Evolutionary conservation across 2,888 invertebrate species (phyloP).

Genomic region (Amorpha juglandis): DNA sequence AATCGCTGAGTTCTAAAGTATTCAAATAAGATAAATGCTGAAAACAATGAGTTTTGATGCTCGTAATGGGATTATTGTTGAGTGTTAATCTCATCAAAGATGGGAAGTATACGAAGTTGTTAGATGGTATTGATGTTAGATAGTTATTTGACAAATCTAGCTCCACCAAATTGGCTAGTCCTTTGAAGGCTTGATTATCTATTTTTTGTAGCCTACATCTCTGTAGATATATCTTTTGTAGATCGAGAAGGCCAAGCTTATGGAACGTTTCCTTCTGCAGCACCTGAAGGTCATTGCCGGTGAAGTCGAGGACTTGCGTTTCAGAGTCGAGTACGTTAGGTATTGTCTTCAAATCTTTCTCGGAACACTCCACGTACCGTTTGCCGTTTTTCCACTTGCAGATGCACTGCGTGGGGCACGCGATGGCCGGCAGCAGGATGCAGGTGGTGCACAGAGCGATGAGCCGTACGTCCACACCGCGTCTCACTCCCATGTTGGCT

Average conservation of each 20-base stretch:
- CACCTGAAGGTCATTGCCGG: slow-evolving; percentile 91
- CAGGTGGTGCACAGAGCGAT: slow-evolving; percentile 77
- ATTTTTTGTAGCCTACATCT: slow-evolving; percentile 91
- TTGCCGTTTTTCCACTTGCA: slow-evolving; percentile 98
- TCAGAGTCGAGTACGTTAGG: slow-evolving; percentile 92
- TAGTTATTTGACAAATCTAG: slow-evolving; percentile 93
- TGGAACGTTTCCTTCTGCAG: slow-evolving; percentile 91
- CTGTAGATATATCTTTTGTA: slow-evolving; percentile 93
- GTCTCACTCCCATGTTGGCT: slow-evolving; percentile 74
- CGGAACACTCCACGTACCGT: slow-evolving; percentile 94
- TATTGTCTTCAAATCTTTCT: slow-evolving; percentile 89
- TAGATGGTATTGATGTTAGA: slow-evolving; percentile 90
- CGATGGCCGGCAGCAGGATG: slow-evolving; percentile 72
- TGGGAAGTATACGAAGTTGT: slow-evolving; percentile 90
- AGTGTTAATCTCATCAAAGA: slow-evolving; percentile 93
- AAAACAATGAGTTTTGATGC: slow-evolving; percentile 89
- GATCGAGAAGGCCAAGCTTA: slow-evolving; percentile 90
- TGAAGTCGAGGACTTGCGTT: slow-evolving; percentile 94
- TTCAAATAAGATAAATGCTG: slow-evolving; percentile 89
- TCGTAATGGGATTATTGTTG: slow-evolving; percentile 92
- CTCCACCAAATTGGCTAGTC: slow-evolving; percentile 94
- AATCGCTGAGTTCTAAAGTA: slow-evolving; percentile 91
- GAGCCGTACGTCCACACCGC: slow-evolving; percentile 71
- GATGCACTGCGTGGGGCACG: slow-evolving; percentile 91
- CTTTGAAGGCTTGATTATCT: slow-evolving; percentile 91